These are phyloP conservation scores for Antigone vipio DNA, from an alignment of 2,113 vertebrate genomes.

Conservation along the genomic window DNA sequence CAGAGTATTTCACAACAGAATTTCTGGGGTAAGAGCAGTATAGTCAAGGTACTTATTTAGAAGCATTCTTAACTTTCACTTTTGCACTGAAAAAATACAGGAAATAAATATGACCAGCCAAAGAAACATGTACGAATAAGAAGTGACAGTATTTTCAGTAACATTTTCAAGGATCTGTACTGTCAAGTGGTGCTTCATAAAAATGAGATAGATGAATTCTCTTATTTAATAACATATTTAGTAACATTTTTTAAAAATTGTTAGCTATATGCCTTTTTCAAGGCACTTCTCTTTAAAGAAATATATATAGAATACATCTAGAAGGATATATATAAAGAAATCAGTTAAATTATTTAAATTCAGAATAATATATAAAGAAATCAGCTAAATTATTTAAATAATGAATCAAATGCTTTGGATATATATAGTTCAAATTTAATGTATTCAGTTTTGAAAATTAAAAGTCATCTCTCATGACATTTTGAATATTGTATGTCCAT, in stretches of 20 bases:
- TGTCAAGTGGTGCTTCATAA: neutral
- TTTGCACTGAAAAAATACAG: neutral
- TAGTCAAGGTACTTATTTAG: neutral
- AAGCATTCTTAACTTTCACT: neutral
- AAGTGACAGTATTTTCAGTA: neutral
- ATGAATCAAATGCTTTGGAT: neutral
- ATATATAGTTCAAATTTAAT: neutral
- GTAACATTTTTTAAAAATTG: neutral
- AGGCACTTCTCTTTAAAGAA: neutral
- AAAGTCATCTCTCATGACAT: neutral
- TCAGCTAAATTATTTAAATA: neutral
- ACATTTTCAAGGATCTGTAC: neutral
- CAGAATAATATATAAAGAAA: neutral
- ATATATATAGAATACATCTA: neutral
- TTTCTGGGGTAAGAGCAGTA: neutral
- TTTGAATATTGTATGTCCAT: neutral
- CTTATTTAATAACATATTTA: neutral
- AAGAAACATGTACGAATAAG: neutral
- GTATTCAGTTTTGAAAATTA: neutral
- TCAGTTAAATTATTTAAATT: neutral
- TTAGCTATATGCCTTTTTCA: neutral
- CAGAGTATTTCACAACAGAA: neutral
- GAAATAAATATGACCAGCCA: neutral
- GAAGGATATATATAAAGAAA: neutral
- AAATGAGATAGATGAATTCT: neutral